phyloP scores from a whole-genome alignment of 2,113 vertebrate species.

The Heteronetta atricapilla region DNA sequence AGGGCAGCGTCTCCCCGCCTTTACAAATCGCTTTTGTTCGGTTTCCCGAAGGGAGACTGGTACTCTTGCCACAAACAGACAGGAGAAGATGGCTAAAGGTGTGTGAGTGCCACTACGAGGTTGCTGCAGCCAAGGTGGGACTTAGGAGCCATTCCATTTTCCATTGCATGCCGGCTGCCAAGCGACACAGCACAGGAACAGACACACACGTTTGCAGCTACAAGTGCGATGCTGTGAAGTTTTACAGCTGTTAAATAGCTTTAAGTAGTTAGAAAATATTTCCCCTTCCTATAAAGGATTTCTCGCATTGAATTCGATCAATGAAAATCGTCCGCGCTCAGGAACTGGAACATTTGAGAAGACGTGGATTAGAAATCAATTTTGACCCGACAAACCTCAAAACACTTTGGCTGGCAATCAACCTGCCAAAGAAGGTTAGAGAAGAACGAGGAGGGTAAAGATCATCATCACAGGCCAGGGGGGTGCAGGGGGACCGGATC shows the following conservation, averaged over 20 bases:
- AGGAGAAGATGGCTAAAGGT: constrained; percentile 41
- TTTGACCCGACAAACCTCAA: neutral
- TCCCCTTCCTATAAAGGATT: neutral
- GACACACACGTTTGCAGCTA: neutral
- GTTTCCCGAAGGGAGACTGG: constrained; percentile 29
- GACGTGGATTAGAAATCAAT: neutral
- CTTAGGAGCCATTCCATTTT: neutral
- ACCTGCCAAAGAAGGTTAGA: neutral
- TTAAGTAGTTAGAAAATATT: neutral
- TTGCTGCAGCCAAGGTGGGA: neutral
- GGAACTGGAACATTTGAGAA: neutral
- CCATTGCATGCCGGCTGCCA: constrained; percentile 23
- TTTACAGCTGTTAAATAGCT: constrained; percentile 3
- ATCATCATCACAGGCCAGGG: neutral
- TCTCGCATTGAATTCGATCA: neutral
- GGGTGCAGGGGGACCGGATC: neutral
- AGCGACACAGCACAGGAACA: neutral
- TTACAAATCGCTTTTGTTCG: constrained; percentile 6
- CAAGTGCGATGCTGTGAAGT: neutral
- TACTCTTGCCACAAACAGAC: constrained; percentile 1
- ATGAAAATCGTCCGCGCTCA: neutral
- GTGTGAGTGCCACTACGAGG: neutral
- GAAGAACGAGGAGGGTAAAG: neutral
- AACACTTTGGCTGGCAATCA: neutral
- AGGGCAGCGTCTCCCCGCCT: constrained; percentile 50